These are phyloP conservation scores for Melinaea menophilus DNA, from an alignment of 2,888 invertebrate species.

Conservation along the genomic window DNA sequence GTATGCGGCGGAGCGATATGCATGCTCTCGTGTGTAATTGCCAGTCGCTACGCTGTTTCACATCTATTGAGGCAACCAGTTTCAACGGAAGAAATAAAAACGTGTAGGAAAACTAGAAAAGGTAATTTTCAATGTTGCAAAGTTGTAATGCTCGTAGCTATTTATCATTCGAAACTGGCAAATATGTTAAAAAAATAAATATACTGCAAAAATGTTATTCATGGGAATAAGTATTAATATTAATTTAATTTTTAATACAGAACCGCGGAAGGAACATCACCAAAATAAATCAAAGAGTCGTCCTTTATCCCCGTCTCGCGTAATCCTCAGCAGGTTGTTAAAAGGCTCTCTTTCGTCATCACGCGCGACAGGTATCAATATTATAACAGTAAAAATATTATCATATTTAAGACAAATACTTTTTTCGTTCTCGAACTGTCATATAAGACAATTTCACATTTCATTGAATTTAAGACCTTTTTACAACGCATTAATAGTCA, in stretches of 20 bases:
- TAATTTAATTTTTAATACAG: no score
- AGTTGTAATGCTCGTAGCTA: neutral
- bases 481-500: constrained; percentile 28
- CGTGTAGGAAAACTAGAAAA: constrained; percentile 14
- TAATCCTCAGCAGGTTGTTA: constrained; percentile 50
- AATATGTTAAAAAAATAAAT: no score
- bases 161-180: neutral
- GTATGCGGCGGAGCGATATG: constrained; percentile 26
- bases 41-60: constrained; percentile 25
- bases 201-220: no score
- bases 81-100: constrained; percentile 14
- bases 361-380: constrained; percentile 40
- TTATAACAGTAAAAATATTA: no score
- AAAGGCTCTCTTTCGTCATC: constrained; percentile 44
- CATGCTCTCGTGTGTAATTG: constrained; percentile 26
- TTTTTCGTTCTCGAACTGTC: neutral
- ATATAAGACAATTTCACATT: neutral
- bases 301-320: constrained; percentile 38
- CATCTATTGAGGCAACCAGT: constrained; percentile 19
- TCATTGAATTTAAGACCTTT: constrained; percentile 6
- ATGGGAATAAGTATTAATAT: no score
- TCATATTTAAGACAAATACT: no score
- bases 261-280: neutral
- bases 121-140: constrained; percentile 8
- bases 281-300: constrained; percentile 6